Conservation (phyloP, 1,140 invertebrate genomes). For the Chironomus tepperi region DNA sequence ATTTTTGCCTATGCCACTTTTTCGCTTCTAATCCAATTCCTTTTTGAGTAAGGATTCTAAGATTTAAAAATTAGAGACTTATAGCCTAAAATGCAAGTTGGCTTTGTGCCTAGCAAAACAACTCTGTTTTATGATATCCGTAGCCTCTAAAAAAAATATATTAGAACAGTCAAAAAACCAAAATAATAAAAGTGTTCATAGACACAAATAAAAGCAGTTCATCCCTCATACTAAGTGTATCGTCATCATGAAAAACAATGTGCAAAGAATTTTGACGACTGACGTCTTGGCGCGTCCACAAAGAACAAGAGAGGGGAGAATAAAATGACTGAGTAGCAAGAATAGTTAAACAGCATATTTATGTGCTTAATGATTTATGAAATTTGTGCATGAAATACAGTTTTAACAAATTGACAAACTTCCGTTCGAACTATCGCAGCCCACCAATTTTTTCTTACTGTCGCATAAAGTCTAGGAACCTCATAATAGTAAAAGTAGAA, state of each 20-base stretch:
- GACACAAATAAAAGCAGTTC: not conserved
- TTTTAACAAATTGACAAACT: not conserved
- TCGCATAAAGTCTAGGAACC: not conserved
- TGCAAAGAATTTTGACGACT: slow-evolving; percentile 21
- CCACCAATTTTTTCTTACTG: too few relatives aligned
- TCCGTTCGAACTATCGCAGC: not conserved
- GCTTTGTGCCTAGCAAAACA: too few relatives aligned
- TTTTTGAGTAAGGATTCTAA: too few relatives aligned
- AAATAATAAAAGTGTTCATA: too few relatives aligned
- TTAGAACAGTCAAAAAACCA: too few relatives aligned
- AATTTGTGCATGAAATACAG: slow-evolving; percentile 1
- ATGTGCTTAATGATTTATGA: slow-evolving; percentile 21
- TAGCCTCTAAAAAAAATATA: too few relatives aligned
- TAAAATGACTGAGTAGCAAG: not conserved
- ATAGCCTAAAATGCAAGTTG: too few relatives aligned
- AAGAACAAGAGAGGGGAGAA: not conserved
- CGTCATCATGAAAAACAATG: slow-evolving; percentile 3
- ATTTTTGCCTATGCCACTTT: too few relatives aligned
- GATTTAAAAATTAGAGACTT: too few relatives aligned
- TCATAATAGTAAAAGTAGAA: not conserved
- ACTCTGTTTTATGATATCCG: too few relatives aligned
- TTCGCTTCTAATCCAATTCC: too few relatives aligned
- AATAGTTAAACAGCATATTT: not conserved
- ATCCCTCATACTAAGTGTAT: too few relatives aligned
- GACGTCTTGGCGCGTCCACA: slow-evolving; percentile 13